phyloP scores from a whole-genome alignment of 1,140 invertebrate species.

The Zaprionus lachaisei region DNA sequence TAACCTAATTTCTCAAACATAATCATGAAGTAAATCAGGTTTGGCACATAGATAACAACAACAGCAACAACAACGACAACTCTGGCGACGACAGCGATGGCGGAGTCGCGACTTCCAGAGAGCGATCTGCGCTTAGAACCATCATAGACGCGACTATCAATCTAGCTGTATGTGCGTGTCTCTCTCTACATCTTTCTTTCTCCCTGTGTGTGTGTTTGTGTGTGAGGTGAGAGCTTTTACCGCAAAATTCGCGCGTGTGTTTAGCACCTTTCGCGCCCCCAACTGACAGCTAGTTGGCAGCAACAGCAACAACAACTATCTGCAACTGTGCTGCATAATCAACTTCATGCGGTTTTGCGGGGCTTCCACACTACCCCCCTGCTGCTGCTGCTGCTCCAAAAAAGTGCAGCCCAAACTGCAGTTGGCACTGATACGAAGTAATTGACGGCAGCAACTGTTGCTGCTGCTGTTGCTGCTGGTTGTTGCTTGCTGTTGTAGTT shows the following conservation, averaged over 20 bases:
- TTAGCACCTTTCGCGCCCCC: slow-evolving; percentile 73
- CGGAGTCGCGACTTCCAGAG: slow-evolving; percentile 28
- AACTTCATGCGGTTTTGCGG: slow-evolving; percentile 10
- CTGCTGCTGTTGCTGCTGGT: slow-evolving; percentile 19
- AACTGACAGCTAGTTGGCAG: slow-evolving; percentile 41
- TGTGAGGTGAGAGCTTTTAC: slow-evolving; percentile 75
- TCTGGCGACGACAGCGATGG: slow-evolving; percentile 21
- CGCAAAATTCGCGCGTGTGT: slow-evolving; percentile 77
- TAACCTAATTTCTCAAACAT: slow-evolving; percentile 84
- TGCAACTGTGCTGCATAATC: slow-evolving; percentile 58
- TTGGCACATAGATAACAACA: slow-evolving; percentile 82
- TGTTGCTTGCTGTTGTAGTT: slow-evolving; percentile 26
- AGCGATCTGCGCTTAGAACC: slow-evolving; percentile 51
- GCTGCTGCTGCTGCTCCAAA: slow-evolving; percentile 34
- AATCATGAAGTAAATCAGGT: slow-evolving; percentile 83
- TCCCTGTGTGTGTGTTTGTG: slow-evolving; percentile 18
- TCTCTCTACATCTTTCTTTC: slow-evolving; percentile 6
- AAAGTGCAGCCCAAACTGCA: slow-evolving; percentile 37
- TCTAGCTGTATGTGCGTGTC: slow-evolving; percentile 18
- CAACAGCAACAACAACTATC: slow-evolving; percentile 37
- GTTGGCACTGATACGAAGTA: slow-evolving; percentile 44
- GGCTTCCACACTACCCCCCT: neutral
- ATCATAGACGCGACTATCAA: slow-evolving; percentile 59
- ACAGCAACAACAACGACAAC: slow-evolving; percentile 55
- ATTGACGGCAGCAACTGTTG: slow-evolving; percentile 46